Conservation (phyloP, 35 echinoderm and acorn worm species). For the Heliocidaris erythrogramma region DNA sequence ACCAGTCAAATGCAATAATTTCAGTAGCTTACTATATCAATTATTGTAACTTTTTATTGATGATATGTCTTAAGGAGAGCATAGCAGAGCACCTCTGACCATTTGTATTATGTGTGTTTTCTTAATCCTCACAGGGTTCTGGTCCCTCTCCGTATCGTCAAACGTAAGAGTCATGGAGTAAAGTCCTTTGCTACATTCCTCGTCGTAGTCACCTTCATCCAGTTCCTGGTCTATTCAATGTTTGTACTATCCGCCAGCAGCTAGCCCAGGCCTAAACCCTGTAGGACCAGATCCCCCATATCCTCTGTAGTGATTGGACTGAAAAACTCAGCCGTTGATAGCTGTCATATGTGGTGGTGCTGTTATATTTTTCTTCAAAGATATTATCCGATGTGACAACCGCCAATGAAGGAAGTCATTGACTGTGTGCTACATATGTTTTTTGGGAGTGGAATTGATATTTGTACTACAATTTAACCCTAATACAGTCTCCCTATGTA, state of each 20-base stretch:
- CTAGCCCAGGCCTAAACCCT: constrained; percentile 61
- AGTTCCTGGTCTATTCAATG: constrained; percentile 77
- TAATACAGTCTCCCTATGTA: neutral
- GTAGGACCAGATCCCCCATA: neutral
- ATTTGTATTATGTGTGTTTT: neutral
- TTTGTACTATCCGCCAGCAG: constrained; percentile 71
- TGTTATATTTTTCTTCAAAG: neutral
- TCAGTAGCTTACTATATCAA: no score
- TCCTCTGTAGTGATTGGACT: neutral
- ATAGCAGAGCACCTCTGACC: neutral
- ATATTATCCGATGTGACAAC: neutral
- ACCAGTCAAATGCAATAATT: no score
- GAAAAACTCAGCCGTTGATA: neutral
- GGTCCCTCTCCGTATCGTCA: constrained; percentile 90
- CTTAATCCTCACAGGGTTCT: constrained; percentile 69
- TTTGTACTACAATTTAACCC: neutral
- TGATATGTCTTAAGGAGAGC: no score
- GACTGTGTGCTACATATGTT: neutral
- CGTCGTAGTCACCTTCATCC: constrained; percentile 77
- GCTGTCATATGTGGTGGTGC: neutral
- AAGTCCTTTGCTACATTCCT: constrained; percentile 94
- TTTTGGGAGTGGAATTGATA: neutral
- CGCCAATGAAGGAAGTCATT: neutral
- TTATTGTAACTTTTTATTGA: no score
- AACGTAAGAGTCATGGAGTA: constrained; percentile 79